Conservation (phyloP, 2,797 vertebrate species). For the Eutrigla gurnardus region DNA sequence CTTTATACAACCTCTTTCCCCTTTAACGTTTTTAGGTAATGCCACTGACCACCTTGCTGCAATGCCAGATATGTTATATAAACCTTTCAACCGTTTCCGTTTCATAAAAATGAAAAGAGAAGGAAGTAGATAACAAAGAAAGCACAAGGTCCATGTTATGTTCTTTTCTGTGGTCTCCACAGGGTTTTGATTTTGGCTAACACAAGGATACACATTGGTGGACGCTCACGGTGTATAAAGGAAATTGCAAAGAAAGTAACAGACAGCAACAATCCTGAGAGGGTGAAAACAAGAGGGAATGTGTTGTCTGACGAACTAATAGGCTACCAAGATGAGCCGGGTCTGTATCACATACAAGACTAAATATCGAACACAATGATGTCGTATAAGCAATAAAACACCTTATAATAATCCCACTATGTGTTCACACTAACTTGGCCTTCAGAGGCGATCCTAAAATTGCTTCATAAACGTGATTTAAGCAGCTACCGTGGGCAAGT, state of each 20-base stretch:
- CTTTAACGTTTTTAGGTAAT: not conserved
- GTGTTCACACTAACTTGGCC: too few relatives aligned
- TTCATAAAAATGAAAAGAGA: too few relatives aligned
- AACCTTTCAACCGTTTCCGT: too few relatives aligned
- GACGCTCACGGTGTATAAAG: too few relatives aligned
- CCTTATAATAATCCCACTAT: too few relatives aligned
- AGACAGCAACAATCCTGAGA: not conserved
- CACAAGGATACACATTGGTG: not conserved
- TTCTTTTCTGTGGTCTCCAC: not conserved
- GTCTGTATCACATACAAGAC: not conserved
- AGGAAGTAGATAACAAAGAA: not conserved
- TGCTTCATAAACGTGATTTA: not conserved
- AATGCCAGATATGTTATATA: not conserved
- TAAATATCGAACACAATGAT: not conserved
- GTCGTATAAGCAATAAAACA: not conserved
- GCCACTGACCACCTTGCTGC: not conserved
- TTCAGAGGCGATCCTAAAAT: too few relatives aligned
- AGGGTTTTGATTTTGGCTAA: not conserved
- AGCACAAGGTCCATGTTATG: not conserved
- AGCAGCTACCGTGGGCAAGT: not conserved
- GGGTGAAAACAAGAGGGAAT: not conserved
- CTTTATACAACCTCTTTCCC: not conserved
- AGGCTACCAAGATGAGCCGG: not conserved
- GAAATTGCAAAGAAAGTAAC: not conserved
- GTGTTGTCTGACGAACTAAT: not conserved